Base-by-base conservation (phyloP, 37 sponge, comb jelly and placozoan genomes). In the Aphrocallistes beatrix region DNA sequence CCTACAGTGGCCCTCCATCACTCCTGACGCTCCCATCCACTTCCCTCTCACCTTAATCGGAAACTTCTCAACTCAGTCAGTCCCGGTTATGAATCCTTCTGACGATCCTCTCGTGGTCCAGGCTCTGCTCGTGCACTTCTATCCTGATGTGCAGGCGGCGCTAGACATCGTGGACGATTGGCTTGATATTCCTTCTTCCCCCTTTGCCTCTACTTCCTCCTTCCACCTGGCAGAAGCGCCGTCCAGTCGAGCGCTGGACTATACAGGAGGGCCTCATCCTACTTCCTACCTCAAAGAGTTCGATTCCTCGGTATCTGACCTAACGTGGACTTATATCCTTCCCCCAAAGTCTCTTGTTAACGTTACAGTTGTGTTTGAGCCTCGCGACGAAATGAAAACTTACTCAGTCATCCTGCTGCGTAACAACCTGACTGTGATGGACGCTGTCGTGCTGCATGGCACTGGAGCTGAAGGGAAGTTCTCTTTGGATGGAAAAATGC, bases 401-500 rank as follows among this genome's bases (percentile, higher is more conserved):
- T 60, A 19, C 34, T 60, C 75, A 6, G 75, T 60, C 34, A 60
- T 60, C 34, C 21, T 60, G 34, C 3, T 60, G 6, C 75, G 89
- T 47, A 86, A 86, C 30, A 93, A 93, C 82, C 39, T 93, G 81
- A 93, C 94, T 0, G 84, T 88, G 23, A 39, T 93, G 83, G 94
- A 93, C 37, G 86, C 82, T 32, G 91, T 93, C 0, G 37, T 88
- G n/a, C 32, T 93, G n/a, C 82, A 86, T 17, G 94, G 94, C 16
- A 38, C 38, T 1, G 88, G 91, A 6, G 25, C 23, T 30, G 81
- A 42, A 38, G 88, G 90, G 17, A 36, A 75, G 47, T 86, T 92
- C 37, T 87, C 84, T 28, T 47, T 91, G 23, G 84, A 82, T 36
- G 88, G 88, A 0, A 13, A 60, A 13, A 60, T 60, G 75, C 75